Evolutionary conservation across 1,140 invertebrate genomes (phyloP), one percentile per base, ranked within the genome.

Genomic region (Drosophila baimaii): DNA sequence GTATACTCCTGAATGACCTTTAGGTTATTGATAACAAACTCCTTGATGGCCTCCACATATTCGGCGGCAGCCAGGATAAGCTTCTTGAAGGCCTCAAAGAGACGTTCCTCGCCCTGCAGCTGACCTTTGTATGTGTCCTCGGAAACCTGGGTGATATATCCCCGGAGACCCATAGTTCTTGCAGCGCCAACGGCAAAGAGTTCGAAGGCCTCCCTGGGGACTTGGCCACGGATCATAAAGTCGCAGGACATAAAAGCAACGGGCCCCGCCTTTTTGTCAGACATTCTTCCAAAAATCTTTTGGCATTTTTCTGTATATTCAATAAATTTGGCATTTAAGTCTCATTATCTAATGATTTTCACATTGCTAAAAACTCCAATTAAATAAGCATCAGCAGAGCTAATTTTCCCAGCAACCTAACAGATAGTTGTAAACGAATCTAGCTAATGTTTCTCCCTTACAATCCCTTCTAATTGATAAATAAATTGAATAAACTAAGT

Each of bases 171-270:
- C 39, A 84, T 15, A 0, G 72, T 5, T 9, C 64, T 55, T 0
- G 81, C 81, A 62, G 80, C 81, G 6, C 74, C 64, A 0, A 12
- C 6, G 13, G 82, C 78, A 27, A 85, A 85, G n/a, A 75, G 4
- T 13, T 85, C 35, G 2, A 85, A 79, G 0, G 81, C 78, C 37
- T 85, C 81, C 27, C 81, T 75, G 13, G 70, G 70, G 0, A 85
- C 0, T 1, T 75, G 35, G 2, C 74, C 81, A 2, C 8, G 33
- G 2, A 84, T 61, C 47, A 84, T 74, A 27, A 85, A 78, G 31
- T 85, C 78, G 17, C 82, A 85, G 21, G 23, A 8, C 81, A 85
- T 54, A 2, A 31, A 6, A 15, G 35, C 13, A 37, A 5, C 13
- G 19, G 5, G 64, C 33, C 46, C 54, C 13, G 25, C 27, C 15